Evolutionary conservation across 2,113 vertebrate species (phyloP).

Genomic region (Boleophthalmus pectinirostris): DNA sequence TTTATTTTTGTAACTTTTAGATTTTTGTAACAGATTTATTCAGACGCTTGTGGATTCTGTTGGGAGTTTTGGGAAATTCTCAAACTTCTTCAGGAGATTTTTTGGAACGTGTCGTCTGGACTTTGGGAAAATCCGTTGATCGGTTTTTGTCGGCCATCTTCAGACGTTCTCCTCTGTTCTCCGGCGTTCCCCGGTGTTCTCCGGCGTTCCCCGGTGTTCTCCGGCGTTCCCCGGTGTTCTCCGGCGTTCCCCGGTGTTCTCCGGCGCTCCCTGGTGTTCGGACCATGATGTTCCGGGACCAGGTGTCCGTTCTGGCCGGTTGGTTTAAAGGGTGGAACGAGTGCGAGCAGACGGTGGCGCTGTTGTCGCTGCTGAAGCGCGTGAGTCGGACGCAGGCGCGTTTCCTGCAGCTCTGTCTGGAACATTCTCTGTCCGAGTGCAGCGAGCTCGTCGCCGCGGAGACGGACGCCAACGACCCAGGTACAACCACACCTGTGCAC

Average conservation of each 20-base stretch:
- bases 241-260: not conserved
- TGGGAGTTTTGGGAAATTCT: not conserved
- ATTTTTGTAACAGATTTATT: not conserved
- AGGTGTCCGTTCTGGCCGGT: conserved; percentile 94
- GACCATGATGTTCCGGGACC: conserved; percentile 99
- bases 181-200: not conserved
- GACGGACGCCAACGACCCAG: conserved; percentile 94
- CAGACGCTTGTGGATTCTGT: not conserved
- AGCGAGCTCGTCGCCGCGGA: conserved; percentile 94
- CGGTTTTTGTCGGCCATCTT: not conserved
- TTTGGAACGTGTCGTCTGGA: not conserved
- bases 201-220: not conserved
- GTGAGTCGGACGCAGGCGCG: conserved; percentile 96
- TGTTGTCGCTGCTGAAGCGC: conserved; percentile 93
- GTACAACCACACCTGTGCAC: conserved; percentile 65
- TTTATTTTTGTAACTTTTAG: not conserved
- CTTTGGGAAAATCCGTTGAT: not conserved
- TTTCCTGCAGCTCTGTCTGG: conserved; percentile 97
- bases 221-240: not conserved
- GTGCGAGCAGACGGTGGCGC: conserved; percentile 97
- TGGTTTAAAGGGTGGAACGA: conserved; percentile 99
- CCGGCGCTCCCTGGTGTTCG: conserved; percentile 1
- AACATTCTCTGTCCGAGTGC: conserved; percentile 95
- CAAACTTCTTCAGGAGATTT: not conserved
- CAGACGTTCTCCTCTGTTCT: too few relatives aligned